Evolutionary conservation across 2,797 vertebrate species (phyloP), one percentile per base, ranked within the genome.

Genomic region (Numenius phaeopus): DNA sequence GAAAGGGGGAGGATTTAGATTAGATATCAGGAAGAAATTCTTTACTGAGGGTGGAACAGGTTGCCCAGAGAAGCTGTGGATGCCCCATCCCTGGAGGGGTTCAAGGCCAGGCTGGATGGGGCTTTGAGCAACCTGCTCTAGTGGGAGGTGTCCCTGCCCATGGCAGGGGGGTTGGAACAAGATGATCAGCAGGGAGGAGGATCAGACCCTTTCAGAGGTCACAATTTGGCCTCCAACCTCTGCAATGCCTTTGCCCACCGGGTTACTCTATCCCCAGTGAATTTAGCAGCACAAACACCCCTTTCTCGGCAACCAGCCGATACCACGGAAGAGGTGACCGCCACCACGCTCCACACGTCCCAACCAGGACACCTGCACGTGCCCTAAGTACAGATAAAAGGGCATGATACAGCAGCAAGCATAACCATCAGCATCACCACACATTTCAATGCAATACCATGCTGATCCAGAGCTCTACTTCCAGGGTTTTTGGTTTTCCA

Each of bases 401-500:
- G 32, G 34, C 21, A 21, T 1, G 0, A 58, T 34, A 47, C 14
- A 39, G 72, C 79, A 87, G 40, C 0, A 5, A 78, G 75, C 0
- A 3, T 44, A 83, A 71, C 64, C 7, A 59, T 80, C 72, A 71
- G 69, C 77, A 61, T 10, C 81, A 58, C 65, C 80, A 77, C 73
- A 65, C 7, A 50, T 69, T 79, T 57, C 79, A 69, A 3, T 16
- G 83, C 65, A 67, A 12, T 7, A 44, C 72, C 12, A 4, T 8
- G 6, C 76, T 61, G 73, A 90, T 82, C 52, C 85, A 69, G 58
- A 86, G 77, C 77, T 86, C 83, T 76, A 46, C 69, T 84, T 87
- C 73, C 94, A 90, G 80, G 80, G 69, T 42, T 94, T 95, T 88
- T 22, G 29, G 22, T 54, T 83, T 94, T 81, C 77, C 77, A 32